Base-by-base conservation (phyloP, 2,888 invertebrate genomes). In the Melieria omissa region DNA sequence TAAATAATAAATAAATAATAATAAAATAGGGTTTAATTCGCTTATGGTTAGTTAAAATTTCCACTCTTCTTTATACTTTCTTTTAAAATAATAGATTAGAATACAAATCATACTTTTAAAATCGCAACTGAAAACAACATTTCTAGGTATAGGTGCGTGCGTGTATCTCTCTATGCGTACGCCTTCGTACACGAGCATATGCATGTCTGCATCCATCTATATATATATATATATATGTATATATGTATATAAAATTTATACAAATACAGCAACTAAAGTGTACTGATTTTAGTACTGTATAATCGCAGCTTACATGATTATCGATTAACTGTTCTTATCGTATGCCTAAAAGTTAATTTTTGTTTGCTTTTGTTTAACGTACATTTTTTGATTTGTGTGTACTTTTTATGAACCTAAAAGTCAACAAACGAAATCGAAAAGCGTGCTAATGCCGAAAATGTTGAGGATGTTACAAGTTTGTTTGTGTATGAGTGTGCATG, bases 211-310 rank as follows among this genome's bases (percentile, higher is more conserved):
- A 60, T 65, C 46, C 52, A 58, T 67, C 45, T 47, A 16, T 47
- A 67, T 61, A 49, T 61, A 60, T 49, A 68, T 61, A 54, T 49
- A 47, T 70, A 42, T 16, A 64, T 70, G 29, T 70, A 52, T 41
- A 52, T 64, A 62, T 10, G 14, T 55, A 55, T 16, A 7, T 54
- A 54, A 14, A 29, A 29, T 57, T 29, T 57, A 16, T 57, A 52
- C 14, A 65, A 65, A 55, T 65, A 65, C 54, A 55, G 44, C 54
- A 45, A 14, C 46, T 54, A 41, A 65, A 14, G 6, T 14, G 65
- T 65, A 65, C 57, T 55, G 55, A 65, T 55, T 42, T 42, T 45
- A 29, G 29, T 29, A 29, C 29, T 29, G 29, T 29, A 29, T 29
- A 29, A 29, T 29, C 29, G 29, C 29, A 29, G 29, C 29, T 29